These are phyloP conservation scores for Callipepla squamata DNA, from an alignment of 2,113 vertebrate species.

Conservation along the genomic window DNA sequence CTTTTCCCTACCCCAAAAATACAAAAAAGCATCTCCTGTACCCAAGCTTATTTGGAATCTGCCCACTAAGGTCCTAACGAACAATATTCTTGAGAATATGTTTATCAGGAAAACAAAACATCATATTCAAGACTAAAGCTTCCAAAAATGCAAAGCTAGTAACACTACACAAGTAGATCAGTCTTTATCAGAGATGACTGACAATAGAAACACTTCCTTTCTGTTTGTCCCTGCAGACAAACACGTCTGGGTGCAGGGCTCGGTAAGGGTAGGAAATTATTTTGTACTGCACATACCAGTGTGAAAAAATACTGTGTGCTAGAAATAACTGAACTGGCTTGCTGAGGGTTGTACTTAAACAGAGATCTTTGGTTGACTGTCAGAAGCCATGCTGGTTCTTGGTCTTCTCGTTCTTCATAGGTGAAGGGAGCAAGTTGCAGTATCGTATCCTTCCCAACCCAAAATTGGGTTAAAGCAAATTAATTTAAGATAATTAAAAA, in stretches of 20 bases:
- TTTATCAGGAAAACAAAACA: not conserved
- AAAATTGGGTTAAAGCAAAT: not conserved
- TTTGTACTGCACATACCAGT: not conserved
- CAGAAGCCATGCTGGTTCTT: not conserved
- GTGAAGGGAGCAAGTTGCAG: not conserved
- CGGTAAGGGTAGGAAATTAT: conserved; percentile 7
- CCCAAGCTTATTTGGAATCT: not conserved
- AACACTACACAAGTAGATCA: not conserved
- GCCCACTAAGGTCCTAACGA: not conserved
- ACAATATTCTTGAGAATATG: not conserved
- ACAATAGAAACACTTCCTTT: not conserved
- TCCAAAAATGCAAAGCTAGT: not conserved
- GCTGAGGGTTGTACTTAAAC: not conserved
- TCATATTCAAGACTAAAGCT: not conserved
- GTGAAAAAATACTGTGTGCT: accelerated
- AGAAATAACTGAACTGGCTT: not conserved
- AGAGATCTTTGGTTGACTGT: not conserved
- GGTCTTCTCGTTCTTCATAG: not conserved
- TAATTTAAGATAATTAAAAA: not conserved
- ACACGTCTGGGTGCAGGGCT: not conserved
- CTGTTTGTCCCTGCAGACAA: not conserved
- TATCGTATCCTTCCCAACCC: not conserved
- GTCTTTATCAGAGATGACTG: not conserved
- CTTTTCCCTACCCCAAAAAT: not conserved
- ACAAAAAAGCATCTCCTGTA: not conserved